Conservation (phyloP, 2,113 vertebrate species). For the Leptosomus discolor region DNA sequence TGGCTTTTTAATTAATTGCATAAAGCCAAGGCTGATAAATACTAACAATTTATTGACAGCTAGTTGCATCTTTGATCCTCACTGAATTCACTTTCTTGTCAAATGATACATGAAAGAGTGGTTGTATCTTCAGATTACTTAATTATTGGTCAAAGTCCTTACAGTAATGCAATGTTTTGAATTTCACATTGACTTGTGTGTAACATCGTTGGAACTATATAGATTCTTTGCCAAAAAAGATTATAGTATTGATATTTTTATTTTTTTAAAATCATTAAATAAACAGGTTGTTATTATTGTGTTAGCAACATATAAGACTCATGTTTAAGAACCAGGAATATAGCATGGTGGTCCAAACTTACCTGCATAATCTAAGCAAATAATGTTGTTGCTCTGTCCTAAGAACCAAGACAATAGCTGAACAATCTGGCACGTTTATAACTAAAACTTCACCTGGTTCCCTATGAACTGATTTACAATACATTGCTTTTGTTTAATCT, state of each 20-base stretch:
- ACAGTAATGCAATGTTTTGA: background rate
- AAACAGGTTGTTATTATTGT: background rate
- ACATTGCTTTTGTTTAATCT: slow-evolving; percentile 31
- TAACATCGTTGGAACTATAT: background rate
- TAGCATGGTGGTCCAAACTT: background rate
- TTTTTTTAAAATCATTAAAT: background rate
- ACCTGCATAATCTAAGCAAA: background rate
- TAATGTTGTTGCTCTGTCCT: background rate
- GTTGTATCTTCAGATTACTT: background rate
- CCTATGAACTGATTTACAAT: slow-evolving; percentile 31
- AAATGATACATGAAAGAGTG: background rate
- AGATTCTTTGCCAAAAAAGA: background rate
- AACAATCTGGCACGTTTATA: background rate
- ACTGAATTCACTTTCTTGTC: slow-evolving; percentile 2
- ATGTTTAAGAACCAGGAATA: background rate
- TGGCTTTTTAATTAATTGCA: background rate
- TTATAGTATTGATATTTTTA: background rate
- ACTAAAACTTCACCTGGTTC: background rate
- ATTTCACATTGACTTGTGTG: background rate
- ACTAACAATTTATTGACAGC: background rate
- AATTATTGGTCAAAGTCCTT: background rate
- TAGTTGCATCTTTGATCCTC: background rate
- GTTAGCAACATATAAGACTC: background rate
- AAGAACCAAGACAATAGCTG: background rate
- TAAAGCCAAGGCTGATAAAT: background rate